These are phyloP conservation scores for Chamaea fasciata DNA, from an alignment of 2,113 vertebrate genomes.

Conservation along the genomic window DNA sequence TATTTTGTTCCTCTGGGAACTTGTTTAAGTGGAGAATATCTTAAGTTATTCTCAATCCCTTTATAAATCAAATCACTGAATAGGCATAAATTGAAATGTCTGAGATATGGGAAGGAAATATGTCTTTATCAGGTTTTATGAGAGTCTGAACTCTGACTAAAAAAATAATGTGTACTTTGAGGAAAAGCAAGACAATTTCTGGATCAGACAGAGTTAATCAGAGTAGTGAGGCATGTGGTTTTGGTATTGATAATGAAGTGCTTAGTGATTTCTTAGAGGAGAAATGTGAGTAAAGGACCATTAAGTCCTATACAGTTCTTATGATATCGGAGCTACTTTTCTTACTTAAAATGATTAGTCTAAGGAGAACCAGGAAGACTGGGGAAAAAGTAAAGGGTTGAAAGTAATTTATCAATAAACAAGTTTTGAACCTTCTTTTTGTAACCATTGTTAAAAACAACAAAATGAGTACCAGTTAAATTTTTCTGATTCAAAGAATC, in stretches of 20 bases:
- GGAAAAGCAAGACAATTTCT: not conserved
- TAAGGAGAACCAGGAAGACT: not conserved
- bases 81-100: constrained; percentile 17
- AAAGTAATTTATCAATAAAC: not conserved
- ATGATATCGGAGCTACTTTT: not conserved
- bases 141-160: not conserved
- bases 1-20: constrained; percentile 34
- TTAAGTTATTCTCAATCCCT: constrained; percentile 24
- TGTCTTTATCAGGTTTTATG: not conserved
- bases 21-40: constrained; percentile 11
- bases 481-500: not conserved
- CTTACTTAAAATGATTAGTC: not conserved
- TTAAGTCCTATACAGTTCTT: not conserved
- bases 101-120: not conserved
- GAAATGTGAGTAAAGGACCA: not conserved
- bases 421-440: not conserved
- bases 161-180: not conserved
- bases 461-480: not conserved
- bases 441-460: not conserved
- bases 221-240: not conserved
- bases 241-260: not conserved
- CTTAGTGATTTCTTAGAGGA: not conserved
- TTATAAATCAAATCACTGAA: constrained; percentile 33
- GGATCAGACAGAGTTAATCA: not conserved
- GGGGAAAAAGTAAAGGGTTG: not conserved